Evolutionary conservation across 2,888 invertebrate species (phyloP).

Genomic region (Nipponacmea schrenckii): DNA sequence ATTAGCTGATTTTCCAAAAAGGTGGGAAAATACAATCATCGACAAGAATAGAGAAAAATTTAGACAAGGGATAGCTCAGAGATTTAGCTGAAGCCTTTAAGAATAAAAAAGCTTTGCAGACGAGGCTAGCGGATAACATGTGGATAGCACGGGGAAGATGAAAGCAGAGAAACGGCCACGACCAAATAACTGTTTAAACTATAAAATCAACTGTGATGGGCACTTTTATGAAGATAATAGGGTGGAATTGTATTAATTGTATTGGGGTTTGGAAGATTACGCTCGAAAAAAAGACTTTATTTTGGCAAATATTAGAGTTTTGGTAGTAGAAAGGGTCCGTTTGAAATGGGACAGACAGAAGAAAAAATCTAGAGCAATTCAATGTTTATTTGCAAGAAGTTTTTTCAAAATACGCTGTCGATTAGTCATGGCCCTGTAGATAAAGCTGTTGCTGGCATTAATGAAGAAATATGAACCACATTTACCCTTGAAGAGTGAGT

Average conservation of each 20-base stretch:
- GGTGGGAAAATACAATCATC: too few species aligned
- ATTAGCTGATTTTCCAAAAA: too few species aligned
- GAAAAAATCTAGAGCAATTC: not conserved
- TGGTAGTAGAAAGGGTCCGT: not conserved
- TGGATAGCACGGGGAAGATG: not conserved
- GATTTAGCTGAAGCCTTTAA: too few species aligned
- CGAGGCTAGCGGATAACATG: not conserved
- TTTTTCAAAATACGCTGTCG: not conserved
- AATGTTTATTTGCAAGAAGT: not conserved
- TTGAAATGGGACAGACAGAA: not conserved
- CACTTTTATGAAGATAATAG: not conserved
- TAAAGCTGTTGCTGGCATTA: not conserved
- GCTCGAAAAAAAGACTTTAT: not conserved
- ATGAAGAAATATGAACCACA: not conserved
- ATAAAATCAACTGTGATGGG: not conserved
- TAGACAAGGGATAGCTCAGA: too few species aligned
- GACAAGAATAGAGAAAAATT: too few species aligned
- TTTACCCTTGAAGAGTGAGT: too few species aligned
- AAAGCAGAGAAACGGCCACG: not conserved
- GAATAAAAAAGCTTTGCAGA: not conserved
- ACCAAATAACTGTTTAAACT: not conserved
- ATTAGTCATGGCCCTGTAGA: not conserved
- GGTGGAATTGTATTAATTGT: not conserved
- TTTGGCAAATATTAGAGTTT: not conserved
- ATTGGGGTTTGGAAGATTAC: not conserved